A percentile compares a stretch with the other conserved stretches of the same genome.
Conservation (phyloP, 2,113 vertebrate genomes). For the Malaclemys terrapin region DNA sequence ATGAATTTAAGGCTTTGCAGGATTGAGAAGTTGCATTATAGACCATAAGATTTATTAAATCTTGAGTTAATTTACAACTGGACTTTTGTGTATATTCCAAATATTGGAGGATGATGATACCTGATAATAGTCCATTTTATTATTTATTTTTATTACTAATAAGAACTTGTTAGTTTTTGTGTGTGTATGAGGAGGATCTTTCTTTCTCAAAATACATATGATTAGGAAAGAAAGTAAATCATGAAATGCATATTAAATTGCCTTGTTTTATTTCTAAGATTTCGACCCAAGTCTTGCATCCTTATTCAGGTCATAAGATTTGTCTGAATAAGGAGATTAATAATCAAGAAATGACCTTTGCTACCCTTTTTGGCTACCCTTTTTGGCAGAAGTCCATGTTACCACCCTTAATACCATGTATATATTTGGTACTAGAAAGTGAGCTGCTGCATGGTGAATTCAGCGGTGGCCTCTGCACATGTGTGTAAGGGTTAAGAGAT, state of each 20-base stretch:
- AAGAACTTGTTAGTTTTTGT: neutral
- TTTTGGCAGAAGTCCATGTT: neutral
- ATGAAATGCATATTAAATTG: neutral
- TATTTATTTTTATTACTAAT: neutral
- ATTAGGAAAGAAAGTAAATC: neutral
- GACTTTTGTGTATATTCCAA: neutral
- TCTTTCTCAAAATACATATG: neutral
- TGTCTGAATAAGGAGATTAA: neutral
- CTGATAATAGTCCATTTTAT: neutral
- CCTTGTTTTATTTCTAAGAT: neutral
- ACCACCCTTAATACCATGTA: neutral
- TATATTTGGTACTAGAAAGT: neutral
- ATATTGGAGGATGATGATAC: neutral
- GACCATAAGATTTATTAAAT: rapidly evolving
- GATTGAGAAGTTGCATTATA: rapidly evolving
- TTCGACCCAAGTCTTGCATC: neutral
- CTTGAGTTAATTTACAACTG: rapidly evolving
- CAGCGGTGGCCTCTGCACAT: neutral
- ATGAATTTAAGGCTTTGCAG: rapidly evolving
- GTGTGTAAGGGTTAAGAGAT: neutral
- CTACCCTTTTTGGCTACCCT: neutral
- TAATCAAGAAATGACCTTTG: neutral
- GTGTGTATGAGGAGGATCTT: neutral
- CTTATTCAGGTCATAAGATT: neutral
- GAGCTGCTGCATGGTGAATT: neutral